These are phyloP conservation scores for Diloba caeruleocephala DNA, from an alignment of 2,888 invertebrate species.

Conservation along the genomic window DNA sequence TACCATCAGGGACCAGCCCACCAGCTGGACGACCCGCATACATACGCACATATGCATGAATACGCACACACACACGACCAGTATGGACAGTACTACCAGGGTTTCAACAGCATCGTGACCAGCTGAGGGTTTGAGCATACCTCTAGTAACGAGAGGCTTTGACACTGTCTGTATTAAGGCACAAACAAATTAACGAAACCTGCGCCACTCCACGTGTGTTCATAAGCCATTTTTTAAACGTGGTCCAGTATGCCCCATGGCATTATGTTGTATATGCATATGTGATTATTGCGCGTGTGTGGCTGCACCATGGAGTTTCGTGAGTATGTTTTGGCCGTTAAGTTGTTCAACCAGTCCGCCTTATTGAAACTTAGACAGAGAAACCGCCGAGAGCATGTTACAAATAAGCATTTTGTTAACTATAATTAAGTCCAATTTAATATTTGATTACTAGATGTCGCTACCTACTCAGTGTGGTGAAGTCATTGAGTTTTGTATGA, in stretches of 20 bases:
- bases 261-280: too few relatives aligned
- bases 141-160: conserved; percentile 34
- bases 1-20: conserved; percentile 66
- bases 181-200: background rate
- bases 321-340: conserved; percentile 7
- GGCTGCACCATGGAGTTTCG: background rate
- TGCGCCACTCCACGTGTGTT: background rate
- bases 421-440: conserved; percentile 14
- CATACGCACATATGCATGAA: conserved; percentile 29
- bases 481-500: too few relatives aligned
- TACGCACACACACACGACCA: conserved; percentile 54
- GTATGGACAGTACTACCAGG: conserved; percentile 67
- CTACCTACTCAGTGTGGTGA: conserved; percentile 13
- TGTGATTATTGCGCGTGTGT: too few relatives aligned
- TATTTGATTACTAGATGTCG: conserved; percentile 35
- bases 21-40: conserved; percentile 22
- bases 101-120: conserved; percentile 67
- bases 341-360: conserved; percentile 31
- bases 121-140: conserved; percentile 68
- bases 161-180: conserved; percentile 13
- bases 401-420: conserved; percentile 16
- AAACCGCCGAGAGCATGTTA: too few relatives aligned
- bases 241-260: too few relatives aligned
- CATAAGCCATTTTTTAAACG: too few relatives aligned
- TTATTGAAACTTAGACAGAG: too few relatives aligned